Conservation (phyloP, 2,113 vertebrate species). For the Mola mola region DNA sequence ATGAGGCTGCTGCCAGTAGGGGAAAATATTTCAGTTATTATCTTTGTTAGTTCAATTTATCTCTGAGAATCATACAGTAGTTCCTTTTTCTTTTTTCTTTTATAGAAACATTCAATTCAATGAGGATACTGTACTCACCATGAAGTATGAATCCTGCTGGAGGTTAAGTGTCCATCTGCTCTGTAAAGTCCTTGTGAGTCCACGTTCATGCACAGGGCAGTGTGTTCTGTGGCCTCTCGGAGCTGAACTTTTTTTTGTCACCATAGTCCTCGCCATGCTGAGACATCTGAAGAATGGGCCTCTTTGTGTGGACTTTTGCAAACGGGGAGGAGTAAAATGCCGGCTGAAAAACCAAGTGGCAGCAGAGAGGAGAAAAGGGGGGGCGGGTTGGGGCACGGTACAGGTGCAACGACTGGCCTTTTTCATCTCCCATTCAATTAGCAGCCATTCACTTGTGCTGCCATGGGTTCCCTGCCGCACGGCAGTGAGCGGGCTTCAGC, state of each 20-base stretch:
- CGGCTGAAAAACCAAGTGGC: conserved; percentile 29
- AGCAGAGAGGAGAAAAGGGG: conserved; percentile 25
- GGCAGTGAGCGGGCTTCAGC: conserved; percentile 74
- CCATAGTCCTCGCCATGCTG: conserved; percentile 24
- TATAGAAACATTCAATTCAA: background rate
- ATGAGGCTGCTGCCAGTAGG: conserved; percentile 4
- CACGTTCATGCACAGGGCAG: conserved; percentile 10
- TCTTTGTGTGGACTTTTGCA: conserved; percentile 44
- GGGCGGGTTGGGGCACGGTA: conserved; percentile 15
- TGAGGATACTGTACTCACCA: conserved; percentile 58
- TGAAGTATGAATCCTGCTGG: background rate
- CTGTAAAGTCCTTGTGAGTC: conserved; percentile 31
- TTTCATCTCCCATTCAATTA: conserved; percentile 76
- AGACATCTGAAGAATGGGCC: conserved; percentile 28
- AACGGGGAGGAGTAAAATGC: conserved; percentile 40
- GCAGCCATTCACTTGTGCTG: conserved; percentile 66
- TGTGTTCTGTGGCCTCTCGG: conserved; percentile 6
- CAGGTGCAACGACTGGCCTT: conserved; percentile 65
- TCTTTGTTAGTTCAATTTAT: no score
- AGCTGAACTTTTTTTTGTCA: conserved; percentile 29
- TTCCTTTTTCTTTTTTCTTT: background rate
- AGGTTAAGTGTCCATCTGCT: conserved; percentile 14
- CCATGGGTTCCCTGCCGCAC: conserved; percentile 58
- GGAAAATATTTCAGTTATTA: conserved; percentile 6
- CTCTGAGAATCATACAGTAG: no score